A percentile compares a stretch with the other conserved stretches of the same genome.
These are phyloP conservation scores for Ctenopoma kingsleyae DNA, from an alignment of 2,797 vertebrate species.

Conservation along the genomic window DNA sequence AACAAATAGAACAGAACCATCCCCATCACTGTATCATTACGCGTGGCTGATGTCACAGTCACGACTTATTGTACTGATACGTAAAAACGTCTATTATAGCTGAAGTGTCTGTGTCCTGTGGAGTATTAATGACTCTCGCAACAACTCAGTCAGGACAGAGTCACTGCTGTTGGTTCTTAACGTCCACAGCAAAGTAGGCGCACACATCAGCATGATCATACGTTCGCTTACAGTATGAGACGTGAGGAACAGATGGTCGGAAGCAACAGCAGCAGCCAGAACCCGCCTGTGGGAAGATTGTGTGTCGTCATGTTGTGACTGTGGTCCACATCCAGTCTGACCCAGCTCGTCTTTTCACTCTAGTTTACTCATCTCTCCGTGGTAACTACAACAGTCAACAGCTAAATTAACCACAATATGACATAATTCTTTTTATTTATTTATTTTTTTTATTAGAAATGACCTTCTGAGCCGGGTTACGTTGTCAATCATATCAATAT, in stretches of 20 bases:
- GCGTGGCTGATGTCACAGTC: too few relatives aligned
- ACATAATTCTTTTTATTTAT: slow-evolving; percentile 69
- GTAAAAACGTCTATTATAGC: too few relatives aligned
- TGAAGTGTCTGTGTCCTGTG: too few relatives aligned
- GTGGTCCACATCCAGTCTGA: slow-evolving; percentile 12
- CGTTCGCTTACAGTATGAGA: background rate
- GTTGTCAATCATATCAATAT: slow-evolving; percentile 81
- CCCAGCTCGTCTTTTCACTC: slow-evolving; percentile 39
- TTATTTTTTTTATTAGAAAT: slow-evolving; percentile 61
- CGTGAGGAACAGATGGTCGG: background rate
- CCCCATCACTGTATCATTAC: too few relatives aligned
- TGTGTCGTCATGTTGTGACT: slow-evolving; percentile 15
- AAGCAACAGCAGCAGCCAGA: slow-evolving; percentile 3
- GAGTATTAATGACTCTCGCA: too few relatives aligned
- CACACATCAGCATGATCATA: background rate
- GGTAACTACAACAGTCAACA: slow-evolving; percentile 23
- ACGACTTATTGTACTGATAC: too few relatives aligned
- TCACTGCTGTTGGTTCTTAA: too few relatives aligned
- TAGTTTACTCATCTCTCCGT: slow-evolving; percentile 47
- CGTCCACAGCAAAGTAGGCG: too few relatives aligned
- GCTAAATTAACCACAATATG: slow-evolving; percentile 57
- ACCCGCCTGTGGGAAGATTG: background rate
- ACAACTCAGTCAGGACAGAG: too few relatives aligned
- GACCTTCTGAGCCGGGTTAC: slow-evolving; percentile 77
- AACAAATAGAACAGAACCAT: too few relatives aligned